These are phyloP conservation scores for Ceramica pisi DNA, from an alignment of 2,888 invertebrate genomes.

Conservation along the genomic window DNA sequence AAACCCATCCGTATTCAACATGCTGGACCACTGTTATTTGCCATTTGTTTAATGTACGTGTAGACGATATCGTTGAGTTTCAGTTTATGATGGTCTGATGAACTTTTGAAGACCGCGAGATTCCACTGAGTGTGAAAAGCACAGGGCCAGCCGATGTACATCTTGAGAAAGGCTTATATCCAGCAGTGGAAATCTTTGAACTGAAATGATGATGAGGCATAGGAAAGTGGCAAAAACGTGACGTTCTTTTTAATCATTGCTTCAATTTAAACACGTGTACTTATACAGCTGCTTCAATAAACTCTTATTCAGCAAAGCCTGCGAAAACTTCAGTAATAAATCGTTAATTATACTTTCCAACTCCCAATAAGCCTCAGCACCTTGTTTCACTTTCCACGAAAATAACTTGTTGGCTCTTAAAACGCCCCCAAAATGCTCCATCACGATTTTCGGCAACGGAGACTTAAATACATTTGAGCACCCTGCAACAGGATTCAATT, in stretches of 20 bases:
- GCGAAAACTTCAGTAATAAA: conserved; percentile 28
- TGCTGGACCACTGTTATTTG: not conserved
- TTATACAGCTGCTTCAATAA: not conserved
- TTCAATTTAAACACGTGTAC: not conserved
- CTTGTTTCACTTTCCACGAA: conserved; percentile 32
- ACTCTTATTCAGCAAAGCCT: not conserved
- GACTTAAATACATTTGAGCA: conserved; percentile 73
- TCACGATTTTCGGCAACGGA: conserved; percentile 63
- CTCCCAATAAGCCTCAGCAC: conserved; percentile 24
- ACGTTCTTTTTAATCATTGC: not conserved
- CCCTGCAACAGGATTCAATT: conserved; percentile 83
- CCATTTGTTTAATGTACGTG: not conserved
- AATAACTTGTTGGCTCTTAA: conserved; percentile 42
- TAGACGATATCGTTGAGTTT: not conserved
- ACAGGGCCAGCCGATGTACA: no score
- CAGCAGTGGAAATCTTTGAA: no score
- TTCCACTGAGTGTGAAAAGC: not conserved
- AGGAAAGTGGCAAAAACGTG: no score
- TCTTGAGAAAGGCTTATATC: no score
- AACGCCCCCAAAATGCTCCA: conserved; percentile 53
- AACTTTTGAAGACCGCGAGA: not conserved
- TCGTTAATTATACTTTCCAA: conserved; percentile 27
- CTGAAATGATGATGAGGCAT: not conserved
- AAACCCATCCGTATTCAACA: no score
- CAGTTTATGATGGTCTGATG: not conserved